Evolutionary conservation across 2,113 vertebrate species (phyloP), one percentile per base, ranked within the genome.

Genomic region (Phrynosoma blainvillii): DNA sequence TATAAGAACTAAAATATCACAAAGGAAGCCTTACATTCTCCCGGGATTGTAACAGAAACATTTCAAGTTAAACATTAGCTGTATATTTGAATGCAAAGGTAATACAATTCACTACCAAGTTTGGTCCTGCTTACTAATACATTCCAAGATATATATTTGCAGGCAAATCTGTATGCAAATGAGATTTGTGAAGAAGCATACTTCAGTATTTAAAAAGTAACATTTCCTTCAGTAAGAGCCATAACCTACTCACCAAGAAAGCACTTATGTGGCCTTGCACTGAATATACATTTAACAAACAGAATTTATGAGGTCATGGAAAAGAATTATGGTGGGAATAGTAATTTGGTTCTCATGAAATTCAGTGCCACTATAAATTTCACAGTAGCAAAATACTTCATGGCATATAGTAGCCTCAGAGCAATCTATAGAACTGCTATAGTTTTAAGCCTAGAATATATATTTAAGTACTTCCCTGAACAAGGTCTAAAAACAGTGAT

Each of bases 11-110:
- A 93, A 79, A 91, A 89, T 80, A 83, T 71, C 75, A 70, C 68
- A 92, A 74, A 36, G 81, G 74, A 92, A 66, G 81, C 92, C 92
- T 89, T 89, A 85, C 40, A 62, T 76, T 85, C 23, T 84, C 73
- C 52, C 32, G 42, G 32, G 52, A 62, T 30, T 62, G 71, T 62
- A 85, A 85, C 21, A 56, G n/a, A 62, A 75, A 75, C 36, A 4
- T 16, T 91, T 81, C 84, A 88, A 89, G 77, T 86, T 89, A 91
- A 94, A 90, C 87, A 93, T 89, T 0, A 84, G 13, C 66, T 83
- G 87, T 10, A 73, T 90, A 90, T 88, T 94, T 93, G 84, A 95
- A 88, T 88, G 92, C n/a, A 91, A 91, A 89, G 73, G 2, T 65
- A 94, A 85, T n/a, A 90, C 79, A 88, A 42, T 84, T 89, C 79